phyloP scores from a whole-genome alignment of 35 echinoderm and acorn worm species.

The Nesometra sesokonis region DNA sequence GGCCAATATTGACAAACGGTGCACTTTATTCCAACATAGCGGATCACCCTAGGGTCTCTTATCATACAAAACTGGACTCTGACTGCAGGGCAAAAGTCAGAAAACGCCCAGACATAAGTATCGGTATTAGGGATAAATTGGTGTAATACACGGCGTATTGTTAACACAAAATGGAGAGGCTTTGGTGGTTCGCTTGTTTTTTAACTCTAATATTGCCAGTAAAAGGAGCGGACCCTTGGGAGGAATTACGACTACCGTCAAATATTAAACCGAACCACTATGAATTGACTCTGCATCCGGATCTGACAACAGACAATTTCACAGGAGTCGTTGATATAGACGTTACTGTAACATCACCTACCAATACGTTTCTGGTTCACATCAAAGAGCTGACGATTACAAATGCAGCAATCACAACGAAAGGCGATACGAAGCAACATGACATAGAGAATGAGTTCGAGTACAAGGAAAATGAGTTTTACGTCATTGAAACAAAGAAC shows the following conservation, averaged over 20 bases:
- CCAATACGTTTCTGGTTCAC: conserved; percentile 32
- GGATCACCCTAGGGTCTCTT: background rate
- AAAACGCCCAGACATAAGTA: background rate
- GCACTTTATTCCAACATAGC: background rate
- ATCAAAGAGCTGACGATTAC: conserved; percentile 43
- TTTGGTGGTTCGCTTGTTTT: background rate
- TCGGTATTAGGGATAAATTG: too few relatives aligned
- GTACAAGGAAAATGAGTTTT: conserved; percentile 58
- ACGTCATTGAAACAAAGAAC: conserved; percentile 35
- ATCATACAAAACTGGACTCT: background rate
- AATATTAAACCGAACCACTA: conserved; percentile 42
- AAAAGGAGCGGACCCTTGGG: conserved; percentile 3
- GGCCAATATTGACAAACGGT: background rate
- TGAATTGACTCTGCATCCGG: conserved; percentile 42
- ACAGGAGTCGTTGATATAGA: conserved; percentile 34
- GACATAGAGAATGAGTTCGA: background rate
- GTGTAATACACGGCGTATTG: too few relatives aligned
- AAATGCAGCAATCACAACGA: conserved; percentile 13
- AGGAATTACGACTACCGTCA: conserved; percentile 45
- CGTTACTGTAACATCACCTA: conserved; percentile 9
- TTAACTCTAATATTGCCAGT: background rate
- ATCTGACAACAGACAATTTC: conserved; percentile 52
- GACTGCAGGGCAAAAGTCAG: background rate
- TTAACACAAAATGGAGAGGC: background rate
- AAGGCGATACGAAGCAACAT: background rate